Evolutionary conservation across 2,797 vertebrate genomes (phyloP), one percentile per base, ranked within the genome.

Genomic region (Sebastes melanostomus): DNA sequence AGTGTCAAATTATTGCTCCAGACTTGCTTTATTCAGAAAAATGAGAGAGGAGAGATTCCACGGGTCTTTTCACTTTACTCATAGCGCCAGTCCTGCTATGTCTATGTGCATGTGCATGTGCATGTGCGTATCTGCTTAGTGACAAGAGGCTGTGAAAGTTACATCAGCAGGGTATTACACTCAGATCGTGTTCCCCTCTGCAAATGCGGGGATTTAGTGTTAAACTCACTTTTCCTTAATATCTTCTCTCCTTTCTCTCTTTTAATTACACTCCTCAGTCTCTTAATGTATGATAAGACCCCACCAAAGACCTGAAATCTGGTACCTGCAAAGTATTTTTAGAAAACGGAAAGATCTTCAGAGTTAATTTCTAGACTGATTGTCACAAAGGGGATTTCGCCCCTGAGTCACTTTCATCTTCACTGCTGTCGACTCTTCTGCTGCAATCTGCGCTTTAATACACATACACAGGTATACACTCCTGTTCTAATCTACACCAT

Each of bases 141-240:
- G 77, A 82, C 80, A n/a, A 67, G 27, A 84, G 71, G 79, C 74
- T 87, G 80, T 63, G 86, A 80, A 77, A 77, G 69, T 76, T 50
- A 77, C 85, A 79, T 82, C 71, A 73, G 75, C 54, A 2, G 72
- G 46, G 66, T 76, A 36, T 86, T 72, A 50, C 81, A 9, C 14
- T 83, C 66, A 34, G 59, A 78, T 78, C 59, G 27, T 25, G 58
- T 72, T 75, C 70, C 13, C 1, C 46, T 59, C 54, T 54, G 66
- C 62, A 38, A 62, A 22, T 16, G 38, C 30, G 11, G 58, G 66
- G 75, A 77, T 82, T 73, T 66, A n/a, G 29, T 42, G n/a, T 54
- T 68, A 84, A 78, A 74, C 70, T 75, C 59, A 6, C n/a, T 70
- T 58, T 82, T 56, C 22, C 55, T 75, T 66, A 14, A 52, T 59